Evolutionary conservation across 2,888 invertebrate genomes (phyloP), one percentile per base, ranked within the genome.

Genomic region (Branchipolynoe longqiensis): DNA sequence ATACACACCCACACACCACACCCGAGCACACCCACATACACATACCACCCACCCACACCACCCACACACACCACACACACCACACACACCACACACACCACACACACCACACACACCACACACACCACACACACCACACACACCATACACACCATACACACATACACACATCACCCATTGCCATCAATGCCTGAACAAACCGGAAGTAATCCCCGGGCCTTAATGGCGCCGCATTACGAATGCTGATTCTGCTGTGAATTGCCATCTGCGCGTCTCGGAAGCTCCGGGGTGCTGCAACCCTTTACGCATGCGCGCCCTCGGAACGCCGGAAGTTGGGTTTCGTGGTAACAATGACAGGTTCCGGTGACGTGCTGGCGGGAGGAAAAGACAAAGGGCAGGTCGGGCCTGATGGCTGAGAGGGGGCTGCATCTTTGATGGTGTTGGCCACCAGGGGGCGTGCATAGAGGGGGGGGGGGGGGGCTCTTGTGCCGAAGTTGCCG

Each of bases 231-330:
- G 25, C 54, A 78, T 78, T 78, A 78, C 48, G 54, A 78, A 78
- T 78, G 78, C 78, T 78, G 78, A 78, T 78, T 41, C 18, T 54
- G 48, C 48, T 78, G 14, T 78, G n/a, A 78, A 78, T 41, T 78
- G 78, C 48, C 78, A 48, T 78, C 78, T 78, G 78, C 78, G 41
- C 41, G 22, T n/a, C 40, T 38, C 31, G 28, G 73, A 14, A 25
- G 8, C 48, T 2, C 78, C 25, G n/a, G 33, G 22, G 12, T 25
- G 48, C 78, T 41, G 48, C n/a, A n/a, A n/a, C n/a, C n/a, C n/a
- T n/a, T n/a, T n/a, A n/a, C 78, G 78, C 78, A 78, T 78, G 78
- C 54, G 78, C 28, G 54, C 12, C 2, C 48, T 36, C 0, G 31
- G 41, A 14, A 14, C 69, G 41, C 78, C 78, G 78, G 78, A 78